Conservation (phyloP, 2,888 invertebrate genomes). For the Mylabris sibirica region DNA sequence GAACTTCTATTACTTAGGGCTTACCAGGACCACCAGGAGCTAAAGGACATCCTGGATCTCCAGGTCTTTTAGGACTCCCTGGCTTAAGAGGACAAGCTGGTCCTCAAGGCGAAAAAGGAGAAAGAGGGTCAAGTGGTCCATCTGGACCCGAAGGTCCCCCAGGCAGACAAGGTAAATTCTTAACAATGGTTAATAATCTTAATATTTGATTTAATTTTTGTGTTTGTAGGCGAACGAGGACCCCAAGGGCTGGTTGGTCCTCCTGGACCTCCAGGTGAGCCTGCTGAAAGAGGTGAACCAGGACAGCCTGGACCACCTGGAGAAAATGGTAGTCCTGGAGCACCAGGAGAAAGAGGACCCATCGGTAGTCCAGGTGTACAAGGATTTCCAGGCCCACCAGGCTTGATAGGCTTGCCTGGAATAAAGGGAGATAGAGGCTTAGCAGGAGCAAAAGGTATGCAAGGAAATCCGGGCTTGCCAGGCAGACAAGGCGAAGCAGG, state of each 20-base stretch:
- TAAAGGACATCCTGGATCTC: conserved; percentile 75
- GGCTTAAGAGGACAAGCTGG: conserved; percentile 75
- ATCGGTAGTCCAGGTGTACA: conserved; percentile 75
- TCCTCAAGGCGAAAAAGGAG: conserved; percentile 76
- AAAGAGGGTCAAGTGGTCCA: conserved; percentile 73
- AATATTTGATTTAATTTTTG: too few relatives aligned
- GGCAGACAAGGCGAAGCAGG: conserved; percentile 73
- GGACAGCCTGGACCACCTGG: conserved; percentile 77
- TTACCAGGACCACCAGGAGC: conserved; percentile 71
- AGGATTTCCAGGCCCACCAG: conserved; percentile 74
- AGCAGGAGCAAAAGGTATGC: conserved; percentile 75
- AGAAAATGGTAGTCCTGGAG: conserved; percentile 76
- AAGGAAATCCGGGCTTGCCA: conserved; percentile 70
- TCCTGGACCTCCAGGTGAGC: conserved; percentile 80
- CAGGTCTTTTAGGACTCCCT: conserved; percentile 76
- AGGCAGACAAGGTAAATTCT: conserved; percentile 61
- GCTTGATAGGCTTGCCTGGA: conserved; percentile 74
- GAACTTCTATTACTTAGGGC: conserved; percentile 62
- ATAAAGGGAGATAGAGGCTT: conserved; percentile 78
- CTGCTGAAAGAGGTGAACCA: conserved; percentile 80
- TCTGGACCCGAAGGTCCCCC: conserved; percentile 79
- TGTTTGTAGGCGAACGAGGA: conserved; percentile 70
- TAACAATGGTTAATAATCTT: background rate
- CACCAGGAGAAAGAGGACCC: conserved; percentile 77
- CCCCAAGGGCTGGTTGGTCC: conserved; percentile 78